Evolutionary conservation across 1,140 invertebrate species (phyloP).

Genomic region (Megathymus violae): DNA sequence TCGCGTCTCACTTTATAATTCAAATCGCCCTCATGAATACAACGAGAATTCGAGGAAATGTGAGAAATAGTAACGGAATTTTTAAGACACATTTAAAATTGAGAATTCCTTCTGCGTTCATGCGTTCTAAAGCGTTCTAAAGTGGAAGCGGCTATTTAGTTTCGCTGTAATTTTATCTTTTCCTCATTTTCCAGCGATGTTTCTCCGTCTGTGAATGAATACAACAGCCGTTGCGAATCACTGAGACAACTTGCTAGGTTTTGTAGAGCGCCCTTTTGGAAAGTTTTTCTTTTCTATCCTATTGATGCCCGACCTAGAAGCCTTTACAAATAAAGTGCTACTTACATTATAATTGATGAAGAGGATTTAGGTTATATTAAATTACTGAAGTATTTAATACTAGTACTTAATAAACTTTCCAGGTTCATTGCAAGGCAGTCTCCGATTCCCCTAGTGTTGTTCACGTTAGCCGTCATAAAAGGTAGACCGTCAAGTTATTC

Average conservation of each 20-base stretch:
- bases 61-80: constrained; percentile 81
- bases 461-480: too few species aligned
- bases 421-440: too few species aligned
- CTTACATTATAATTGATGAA: constrained; percentile 31
- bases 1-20: constrained; percentile 78
- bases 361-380: constrained; percentile 8
- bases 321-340: constrained; percentile 10
- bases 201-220: constrained; percentile 30
- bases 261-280: constrained; percentile 30
- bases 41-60: constrained; percentile 70
- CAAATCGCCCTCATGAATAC: constrained; percentile 70
- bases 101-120: constrained; percentile 33
- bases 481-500: too few species aligned
- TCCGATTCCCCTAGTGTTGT: too few species aligned
- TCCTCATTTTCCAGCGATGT: constrained; percentile 33
- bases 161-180: constrained; percentile 37
- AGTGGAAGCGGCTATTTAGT: constrained; percentile 37
- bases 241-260: constrained; percentile 31
- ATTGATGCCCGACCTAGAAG: constrained; percentile 24
- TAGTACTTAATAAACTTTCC: too few species aligned
- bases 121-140: constrained; percentile 33
- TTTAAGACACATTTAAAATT: constrained; percentile 40
- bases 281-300: constrained; percentile 28
- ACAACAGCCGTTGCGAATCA: constrained; percentile 31
- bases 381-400: too few species aligned